Evolutionary conservation across 35 echinoderm and acorn worm genomes (phyloP).

Genomic region (Hemicentrotus pulcherrimus): DNA sequence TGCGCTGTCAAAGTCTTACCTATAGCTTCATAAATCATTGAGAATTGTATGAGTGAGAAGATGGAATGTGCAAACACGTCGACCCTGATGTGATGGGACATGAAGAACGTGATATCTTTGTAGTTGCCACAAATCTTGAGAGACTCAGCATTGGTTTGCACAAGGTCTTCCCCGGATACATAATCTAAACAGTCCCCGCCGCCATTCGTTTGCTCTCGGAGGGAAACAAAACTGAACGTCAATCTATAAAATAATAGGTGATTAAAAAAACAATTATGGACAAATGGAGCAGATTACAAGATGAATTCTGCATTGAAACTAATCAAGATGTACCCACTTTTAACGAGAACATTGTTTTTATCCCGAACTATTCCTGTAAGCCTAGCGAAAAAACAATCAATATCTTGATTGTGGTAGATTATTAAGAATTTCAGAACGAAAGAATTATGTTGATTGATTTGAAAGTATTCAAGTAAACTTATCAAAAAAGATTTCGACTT

Average conservation of each 20-base stretch:
- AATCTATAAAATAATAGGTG: background rate
- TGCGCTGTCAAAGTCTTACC: background rate
- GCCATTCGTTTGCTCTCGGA: background rate
- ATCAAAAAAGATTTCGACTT: no score
- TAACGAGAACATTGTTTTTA: no score
- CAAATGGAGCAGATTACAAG: no score
- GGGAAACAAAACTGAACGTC: background rate
- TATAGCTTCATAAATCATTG: constrained; percentile 30
- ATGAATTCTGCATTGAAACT: no score
- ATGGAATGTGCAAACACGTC: background rate
- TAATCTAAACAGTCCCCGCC: background rate
- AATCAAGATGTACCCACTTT: no score
- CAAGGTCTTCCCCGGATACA: background rate
- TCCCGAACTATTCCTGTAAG: no score
- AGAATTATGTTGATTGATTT: no score
- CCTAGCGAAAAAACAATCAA: no score
- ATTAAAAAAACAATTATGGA: no score
- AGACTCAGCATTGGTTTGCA: background rate
- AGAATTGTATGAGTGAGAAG: background rate
- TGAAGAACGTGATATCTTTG: constrained; percentile 7
- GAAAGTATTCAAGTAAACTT: no score
- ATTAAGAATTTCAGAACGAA: no score
- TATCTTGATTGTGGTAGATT: no score
- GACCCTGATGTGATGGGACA: background rate
- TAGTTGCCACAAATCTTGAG: constrained; percentile 13